A percentile compares a stretch with the other conserved stretches of the same genome.
Conservation (phyloP, 2,113 vertebrate species). For the Elaphurus davidianus region DNA sequence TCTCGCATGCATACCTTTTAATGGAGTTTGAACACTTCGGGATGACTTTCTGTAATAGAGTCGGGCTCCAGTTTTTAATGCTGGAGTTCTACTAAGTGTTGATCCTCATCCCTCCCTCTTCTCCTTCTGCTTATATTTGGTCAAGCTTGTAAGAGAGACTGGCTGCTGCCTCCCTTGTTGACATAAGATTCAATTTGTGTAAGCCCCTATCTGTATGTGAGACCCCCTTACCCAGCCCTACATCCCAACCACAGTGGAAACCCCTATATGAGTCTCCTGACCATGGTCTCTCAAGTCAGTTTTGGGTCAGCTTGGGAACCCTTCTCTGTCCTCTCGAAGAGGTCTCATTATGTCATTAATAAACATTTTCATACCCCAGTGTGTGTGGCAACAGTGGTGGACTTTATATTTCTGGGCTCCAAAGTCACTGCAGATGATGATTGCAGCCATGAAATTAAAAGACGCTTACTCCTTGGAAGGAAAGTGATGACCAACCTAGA, state of each 20-base stretch:
- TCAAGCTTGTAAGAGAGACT: background rate
- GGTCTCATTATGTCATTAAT: background rate
- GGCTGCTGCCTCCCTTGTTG: background rate
- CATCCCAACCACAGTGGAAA: background rate
- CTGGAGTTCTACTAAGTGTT: background rate
- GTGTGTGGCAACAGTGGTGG: background rate
- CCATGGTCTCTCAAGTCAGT: background rate
- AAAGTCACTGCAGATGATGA: too few relatives aligned
- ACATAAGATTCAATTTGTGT: background rate
- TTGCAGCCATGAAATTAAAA: too few relatives aligned
- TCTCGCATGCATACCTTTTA: background rate
- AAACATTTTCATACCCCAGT: background rate
- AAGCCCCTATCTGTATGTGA: accelerated
- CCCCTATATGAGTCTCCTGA: background rate
- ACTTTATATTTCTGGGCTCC: too few relatives aligned
- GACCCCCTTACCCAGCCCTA: background rate
- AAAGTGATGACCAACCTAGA: too few relatives aligned
- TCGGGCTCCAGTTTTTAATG: background rate
- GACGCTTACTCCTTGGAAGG: too few relatives aligned
- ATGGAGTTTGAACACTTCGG: background rate
- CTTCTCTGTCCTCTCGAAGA: background rate
- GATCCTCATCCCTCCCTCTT: background rate
- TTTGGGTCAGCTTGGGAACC: background rate
- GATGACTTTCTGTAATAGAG: background rate
- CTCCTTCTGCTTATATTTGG: background rate